Conservation (phyloP, 1,140 invertebrate species). For the Agrilus planipennis region DNA sequence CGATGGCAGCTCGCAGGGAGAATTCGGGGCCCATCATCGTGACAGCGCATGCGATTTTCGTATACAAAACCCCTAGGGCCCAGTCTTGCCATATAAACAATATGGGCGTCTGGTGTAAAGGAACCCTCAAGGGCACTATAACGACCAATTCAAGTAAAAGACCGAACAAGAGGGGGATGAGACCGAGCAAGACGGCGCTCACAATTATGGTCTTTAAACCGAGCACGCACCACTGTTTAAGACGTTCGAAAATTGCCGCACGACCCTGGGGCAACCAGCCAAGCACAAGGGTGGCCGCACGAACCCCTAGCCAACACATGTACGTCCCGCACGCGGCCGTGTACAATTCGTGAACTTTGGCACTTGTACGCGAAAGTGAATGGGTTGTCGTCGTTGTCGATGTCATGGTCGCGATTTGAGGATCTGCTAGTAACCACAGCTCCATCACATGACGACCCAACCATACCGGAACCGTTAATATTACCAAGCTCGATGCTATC, state of each 20-base stretch:
- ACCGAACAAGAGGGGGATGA: constrained; percentile 88
- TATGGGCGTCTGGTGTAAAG: constrained; percentile 86
- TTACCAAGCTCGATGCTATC: constrained; percentile 67
- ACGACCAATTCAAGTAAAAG: constrained; percentile 83
- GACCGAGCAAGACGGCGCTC: constrained; percentile 67
- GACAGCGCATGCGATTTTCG: constrained; percentile 94
- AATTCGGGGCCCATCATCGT: constrained; percentile 98
- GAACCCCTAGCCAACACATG: constrained; percentile 77
- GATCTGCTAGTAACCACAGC: constrained; percentile 52
- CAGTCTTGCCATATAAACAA: constrained; percentile 95
- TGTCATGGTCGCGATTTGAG: constrained; percentile 20
- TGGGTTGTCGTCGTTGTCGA: constrained; percentile 26
- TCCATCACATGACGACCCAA: constrained; percentile 80
- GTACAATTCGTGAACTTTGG: constrained; percentile 86
- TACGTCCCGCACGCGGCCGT: constrained; percentile 91
- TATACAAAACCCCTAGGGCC: constrained; percentile 92
- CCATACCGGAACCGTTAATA: constrained; percentile 82
- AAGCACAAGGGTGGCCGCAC: constrained; percentile 64
- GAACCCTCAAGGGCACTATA: constrained; percentile 85
- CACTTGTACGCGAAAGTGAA: constrained; percentile 38
- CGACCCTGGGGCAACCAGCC: constrained; percentile 84
- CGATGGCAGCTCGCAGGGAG: constrained; percentile 79
- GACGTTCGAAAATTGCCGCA: constrained; percentile 56
- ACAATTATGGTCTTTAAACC: constrained; percentile 59
- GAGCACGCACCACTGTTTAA: constrained; percentile 61